These are phyloP conservation scores for Enteromius radiatus DNA, from an alignment of 2,797 vertebrate species.

Conservation along the genomic window DNA sequence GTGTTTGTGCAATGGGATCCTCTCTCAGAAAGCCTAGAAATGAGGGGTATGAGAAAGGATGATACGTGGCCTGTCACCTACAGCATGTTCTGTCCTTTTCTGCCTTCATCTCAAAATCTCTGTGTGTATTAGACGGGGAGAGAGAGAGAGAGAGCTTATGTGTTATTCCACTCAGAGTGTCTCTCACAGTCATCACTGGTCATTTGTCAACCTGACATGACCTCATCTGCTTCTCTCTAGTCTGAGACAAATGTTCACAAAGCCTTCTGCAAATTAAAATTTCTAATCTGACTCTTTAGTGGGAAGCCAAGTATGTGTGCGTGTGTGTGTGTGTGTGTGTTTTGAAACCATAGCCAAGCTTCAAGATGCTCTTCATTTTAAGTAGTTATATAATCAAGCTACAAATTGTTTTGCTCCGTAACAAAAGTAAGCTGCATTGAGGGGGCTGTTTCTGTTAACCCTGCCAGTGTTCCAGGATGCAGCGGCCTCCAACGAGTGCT, in stretches of 20 bases:
- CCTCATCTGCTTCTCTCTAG: constrained; percentile 40
- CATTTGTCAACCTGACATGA: constrained; percentile 53
- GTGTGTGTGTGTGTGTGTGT: constrained; percentile 7
- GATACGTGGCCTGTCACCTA: constrained; percentile 40
- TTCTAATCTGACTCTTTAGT: constrained; percentile 51
- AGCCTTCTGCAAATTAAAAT: constrained; percentile 55
- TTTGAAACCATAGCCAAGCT: not conserved
- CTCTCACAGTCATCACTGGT: constrained; percentile 53
- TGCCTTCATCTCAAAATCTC: constrained; percentile 45
- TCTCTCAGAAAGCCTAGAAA: constrained; percentile 15
- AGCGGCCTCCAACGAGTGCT: no score
- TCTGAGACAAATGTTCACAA: constrained; percentile 46
- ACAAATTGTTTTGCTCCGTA: not conserved
- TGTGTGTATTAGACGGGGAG: not conserved
- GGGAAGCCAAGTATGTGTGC: constrained; percentile 23
- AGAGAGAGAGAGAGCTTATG: constrained; percentile 32
- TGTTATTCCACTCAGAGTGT: constrained; percentile 52
- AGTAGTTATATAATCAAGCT: not conserved
- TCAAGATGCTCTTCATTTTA: not conserved
- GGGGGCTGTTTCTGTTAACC: not conserved
- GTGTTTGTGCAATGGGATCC: constrained; percentile 24
- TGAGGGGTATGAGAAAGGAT: not conserved
- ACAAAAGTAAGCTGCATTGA: not conserved
- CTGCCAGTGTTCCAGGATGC: no score
- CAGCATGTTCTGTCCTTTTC: constrained; percentile 26